Conservation (phyloP, 1,140 invertebrate species). For the Bombus huntii region DNA sequence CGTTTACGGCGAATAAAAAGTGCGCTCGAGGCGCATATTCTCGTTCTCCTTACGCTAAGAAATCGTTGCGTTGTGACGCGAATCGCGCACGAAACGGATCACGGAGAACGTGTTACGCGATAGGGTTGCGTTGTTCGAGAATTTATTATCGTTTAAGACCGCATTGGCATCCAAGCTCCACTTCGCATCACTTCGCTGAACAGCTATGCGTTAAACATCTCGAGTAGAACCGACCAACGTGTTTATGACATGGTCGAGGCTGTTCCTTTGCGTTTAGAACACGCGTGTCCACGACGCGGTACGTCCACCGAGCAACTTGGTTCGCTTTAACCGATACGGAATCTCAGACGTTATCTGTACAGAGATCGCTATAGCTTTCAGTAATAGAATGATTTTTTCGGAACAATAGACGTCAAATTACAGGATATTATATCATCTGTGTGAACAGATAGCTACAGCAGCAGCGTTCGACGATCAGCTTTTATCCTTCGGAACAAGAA, state of each 20-base stretch:
- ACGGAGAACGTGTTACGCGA: neutral
- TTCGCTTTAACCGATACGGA: too few relatives aligned
- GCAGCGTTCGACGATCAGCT: too few relatives aligned
- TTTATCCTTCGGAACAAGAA: too few relatives aligned
- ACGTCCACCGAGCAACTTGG: too few relatives aligned
- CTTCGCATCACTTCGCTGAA: neutral
- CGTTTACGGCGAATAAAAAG: constrained; percentile 60
- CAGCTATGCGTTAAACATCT: neutral
- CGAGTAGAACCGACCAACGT: neutral
- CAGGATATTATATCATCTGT: too few relatives aligned
- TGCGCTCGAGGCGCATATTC: constrained; percentile 10
- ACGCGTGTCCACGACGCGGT: neutral
- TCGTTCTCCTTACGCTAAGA: neutral
- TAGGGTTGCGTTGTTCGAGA: neutral
- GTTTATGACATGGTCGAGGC: neutral
- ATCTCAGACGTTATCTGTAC: too few relatives aligned
- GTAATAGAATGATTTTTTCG: too few relatives aligned
- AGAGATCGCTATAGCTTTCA: too few relatives aligned
- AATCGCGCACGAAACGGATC: neutral
- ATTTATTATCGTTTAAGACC: constrained; percentile 28
- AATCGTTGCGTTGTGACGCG: neutral
- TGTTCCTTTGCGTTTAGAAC: neutral
- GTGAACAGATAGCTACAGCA: too few relatives aligned
- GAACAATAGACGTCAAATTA: too few relatives aligned
- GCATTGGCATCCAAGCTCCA: neutral